phyloP scores from a whole-genome alignment of 2,888 invertebrate genomes.

The Tanytarsus gracilentus region DNA sequence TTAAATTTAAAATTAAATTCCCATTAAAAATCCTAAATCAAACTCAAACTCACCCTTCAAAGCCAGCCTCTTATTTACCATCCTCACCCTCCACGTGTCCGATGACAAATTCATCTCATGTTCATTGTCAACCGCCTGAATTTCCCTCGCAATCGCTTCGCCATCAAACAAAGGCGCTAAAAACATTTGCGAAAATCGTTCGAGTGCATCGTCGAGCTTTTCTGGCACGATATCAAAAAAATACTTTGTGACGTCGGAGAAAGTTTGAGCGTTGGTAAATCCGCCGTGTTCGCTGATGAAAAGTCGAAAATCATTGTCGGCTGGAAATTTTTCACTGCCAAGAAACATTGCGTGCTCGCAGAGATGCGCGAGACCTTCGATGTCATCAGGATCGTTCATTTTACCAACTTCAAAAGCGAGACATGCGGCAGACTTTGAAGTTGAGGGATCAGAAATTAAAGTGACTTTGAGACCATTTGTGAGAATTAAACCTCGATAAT shows the following conservation, averaged over 20 bases:
- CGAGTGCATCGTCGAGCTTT: constrained; percentile 60
- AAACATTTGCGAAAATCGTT: constrained; percentile 91
- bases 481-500: constrained; percentile 69
- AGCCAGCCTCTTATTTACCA: constrained; percentile 70
- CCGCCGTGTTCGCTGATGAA: constrained; percentile 81
- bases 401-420: constrained; percentile 79
- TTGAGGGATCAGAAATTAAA: constrained; percentile 72
- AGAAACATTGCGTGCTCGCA: constrained; percentile 94
- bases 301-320: constrained; percentile 77
- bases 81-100: constrained; percentile 75
- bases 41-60: no score
- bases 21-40: no score
- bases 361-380: constrained; percentile 87
- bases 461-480: constrained; percentile 72
- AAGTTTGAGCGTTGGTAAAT: constrained; percentile 73
- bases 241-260: constrained; percentile 79
- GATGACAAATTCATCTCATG: constrained; percentile 79
- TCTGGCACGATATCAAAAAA: constrained; percentile 80
- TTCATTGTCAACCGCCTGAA: constrained; percentile 86
- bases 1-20: no score
- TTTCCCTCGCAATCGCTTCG: constrained; percentile 75
- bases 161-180: constrained; percentile 81
- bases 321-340: constrained; percentile 78
- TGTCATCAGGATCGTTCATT: constrained; percentile 71
- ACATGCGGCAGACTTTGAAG: constrained; percentile 83